These are phyloP conservation scores for Ephydatia muelleri DNA, from an alignment of 37 sponge, comb jelly and placozoan species.

Conservation along the genomic window DNA sequence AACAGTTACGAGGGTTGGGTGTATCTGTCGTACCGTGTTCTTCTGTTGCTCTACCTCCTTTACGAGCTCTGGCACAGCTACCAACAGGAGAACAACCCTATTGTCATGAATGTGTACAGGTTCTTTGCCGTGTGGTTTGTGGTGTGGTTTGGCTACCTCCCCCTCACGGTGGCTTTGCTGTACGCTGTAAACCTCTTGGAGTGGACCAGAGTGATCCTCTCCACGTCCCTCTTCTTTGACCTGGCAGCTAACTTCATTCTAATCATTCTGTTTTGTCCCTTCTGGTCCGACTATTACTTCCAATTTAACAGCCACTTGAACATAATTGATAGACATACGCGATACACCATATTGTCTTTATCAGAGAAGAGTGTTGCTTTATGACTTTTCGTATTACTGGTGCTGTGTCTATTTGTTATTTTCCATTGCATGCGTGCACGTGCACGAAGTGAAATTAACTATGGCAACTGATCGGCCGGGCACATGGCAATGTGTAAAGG, in stretches of 20 bases:
- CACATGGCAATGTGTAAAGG: too few relatives aligned
- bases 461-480: too few relatives aligned
- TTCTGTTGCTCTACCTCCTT: constrained; percentile 48
- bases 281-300: constrained; percentile 59
- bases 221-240: constrained; percentile 41
- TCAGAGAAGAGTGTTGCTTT: background rate
- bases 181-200: constrained; percentile 26
- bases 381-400: background rate
- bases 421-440: too few relatives aligned
- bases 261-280: constrained; percentile 55
- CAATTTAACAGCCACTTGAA: constrained; percentile 66
- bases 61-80: constrained; percentile 67
- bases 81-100: constrained; percentile 56
- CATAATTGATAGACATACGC: background rate
- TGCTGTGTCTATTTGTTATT: background rate
- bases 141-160: constrained; percentile 77
- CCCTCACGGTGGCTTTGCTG: constrained; percentile 22
- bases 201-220: background rate
- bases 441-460: too few relatives aligned
- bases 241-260: constrained; percentile 28
- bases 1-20: constrained; percentile 61
- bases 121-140: constrained; percentile 29
- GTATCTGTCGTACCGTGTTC: constrained; percentile 37
- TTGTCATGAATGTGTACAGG: constrained; percentile 40
- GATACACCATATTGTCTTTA: background rate